phyloP scores from a whole-genome alignment of 2,888 invertebrate species.

The Netelia virgata region DNA sequence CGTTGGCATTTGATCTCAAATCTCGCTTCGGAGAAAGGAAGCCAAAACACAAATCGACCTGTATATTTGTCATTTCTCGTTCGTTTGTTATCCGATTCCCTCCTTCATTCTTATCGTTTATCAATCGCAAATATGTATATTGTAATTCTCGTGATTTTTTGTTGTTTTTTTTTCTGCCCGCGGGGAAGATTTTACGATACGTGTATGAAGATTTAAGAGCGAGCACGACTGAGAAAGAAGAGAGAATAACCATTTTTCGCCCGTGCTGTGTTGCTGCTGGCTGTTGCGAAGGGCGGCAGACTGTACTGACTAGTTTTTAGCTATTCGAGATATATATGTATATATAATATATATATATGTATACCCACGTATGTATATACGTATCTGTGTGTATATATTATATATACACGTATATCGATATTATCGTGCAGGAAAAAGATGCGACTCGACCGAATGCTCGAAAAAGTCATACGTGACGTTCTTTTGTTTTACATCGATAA shows the following conservation, averaged over 20 bases:
- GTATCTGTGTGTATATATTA: neutral
- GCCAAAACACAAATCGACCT: constrained; percentile 46
- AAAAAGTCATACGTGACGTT: constrained; percentile 20
- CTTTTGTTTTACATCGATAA: constrained; percentile 15
- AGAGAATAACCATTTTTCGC: constrained; percentile 39
- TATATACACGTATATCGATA: constrained; percentile 8
- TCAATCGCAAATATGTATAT: constrained; percentile 20
- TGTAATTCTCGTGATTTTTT: constrained; percentile 47
- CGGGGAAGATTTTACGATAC: constrained; percentile 52
- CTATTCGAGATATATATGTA: constrained; percentile 49
- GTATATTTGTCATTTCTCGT: constrained; percentile 65
- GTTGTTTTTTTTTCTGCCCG: constrained; percentile 27
- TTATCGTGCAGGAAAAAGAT: constrained; percentile 24
- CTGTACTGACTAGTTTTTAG: constrained; percentile 69
- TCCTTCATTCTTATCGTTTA: constrained; percentile 40
- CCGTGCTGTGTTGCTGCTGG: constrained; percentile 65
- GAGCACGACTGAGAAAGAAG: constrained; percentile 16
- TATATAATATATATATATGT: constrained; percentile 31
- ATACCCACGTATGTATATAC: neutral
- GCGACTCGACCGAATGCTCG: constrained; percentile 21
- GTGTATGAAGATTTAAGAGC: constrained; percentile 48
- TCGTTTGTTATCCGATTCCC: constrained; percentile 51
- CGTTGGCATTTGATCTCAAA: constrained; percentile 44
- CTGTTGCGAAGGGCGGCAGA: constrained; percentile 57
- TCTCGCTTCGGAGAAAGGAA: constrained; percentile 50